Evolutionary conservation across 2,888 invertebrate genomes (phyloP).

Genomic region (Parthenolecanium corni): DNA sequence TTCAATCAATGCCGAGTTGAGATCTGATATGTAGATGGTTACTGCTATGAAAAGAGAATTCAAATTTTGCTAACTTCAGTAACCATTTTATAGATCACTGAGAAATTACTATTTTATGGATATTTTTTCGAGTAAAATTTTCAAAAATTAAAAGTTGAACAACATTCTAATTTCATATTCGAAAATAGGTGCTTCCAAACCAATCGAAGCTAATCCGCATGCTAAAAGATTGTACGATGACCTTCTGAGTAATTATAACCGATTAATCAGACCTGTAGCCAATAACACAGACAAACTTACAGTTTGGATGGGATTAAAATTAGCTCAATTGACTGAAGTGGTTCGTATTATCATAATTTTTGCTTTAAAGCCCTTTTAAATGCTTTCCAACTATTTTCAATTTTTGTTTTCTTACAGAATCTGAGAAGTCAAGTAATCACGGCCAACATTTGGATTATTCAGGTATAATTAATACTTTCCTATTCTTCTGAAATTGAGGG

Average conservation of each 20-base stretch:
- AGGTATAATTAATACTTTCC: conserved; percentile 46
- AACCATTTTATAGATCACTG: too few species aligned
- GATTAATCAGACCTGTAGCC: conserved; percentile 82
- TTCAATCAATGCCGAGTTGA: too few species aligned
- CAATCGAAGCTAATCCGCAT: conserved; percentile 73
- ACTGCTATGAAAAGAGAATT: too few species aligned
- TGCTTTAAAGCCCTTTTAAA: conserved; percentile 69
- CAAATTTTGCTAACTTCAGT: too few species aligned
- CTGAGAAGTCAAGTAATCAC: conserved; percentile 90
- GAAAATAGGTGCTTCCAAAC: neutral
- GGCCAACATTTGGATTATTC: conserved; percentile 86
- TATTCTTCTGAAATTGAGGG: too few species aligned
- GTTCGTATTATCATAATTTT: conserved; percentile 33
- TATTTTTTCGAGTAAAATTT: too few species aligned
- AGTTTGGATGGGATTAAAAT: conserved; percentile 77
- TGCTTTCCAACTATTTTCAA: conserved; percentile 40
- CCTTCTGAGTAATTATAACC: conserved; percentile 87
- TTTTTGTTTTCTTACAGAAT: conserved; percentile 42
- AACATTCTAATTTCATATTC: neutral
- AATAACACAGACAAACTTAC: conserved; percentile 87
- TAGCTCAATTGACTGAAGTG: conserved; percentile 82
- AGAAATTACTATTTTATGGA: too few species aligned
- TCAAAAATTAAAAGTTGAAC: too few species aligned
- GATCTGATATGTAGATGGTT: too few species aligned
- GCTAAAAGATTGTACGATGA: conserved; percentile 93